phyloP scores from a whole-genome alignment of 2,888 invertebrate genomes.

The Leptinotarsa peninsularis region DNA sequence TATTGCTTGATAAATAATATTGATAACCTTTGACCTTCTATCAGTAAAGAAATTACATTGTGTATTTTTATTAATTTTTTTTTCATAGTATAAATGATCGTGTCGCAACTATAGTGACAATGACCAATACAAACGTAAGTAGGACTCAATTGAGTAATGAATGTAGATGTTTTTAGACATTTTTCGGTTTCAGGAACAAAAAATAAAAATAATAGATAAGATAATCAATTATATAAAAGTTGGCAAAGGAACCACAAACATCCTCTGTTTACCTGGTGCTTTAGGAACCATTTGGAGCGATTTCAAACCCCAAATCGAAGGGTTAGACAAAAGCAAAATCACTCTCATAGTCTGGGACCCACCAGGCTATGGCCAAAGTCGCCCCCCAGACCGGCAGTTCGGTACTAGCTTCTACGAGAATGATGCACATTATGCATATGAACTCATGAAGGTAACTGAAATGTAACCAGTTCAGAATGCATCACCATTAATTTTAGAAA shows the following conservation, averaged over 20 bases:
- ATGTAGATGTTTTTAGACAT: too few species aligned
- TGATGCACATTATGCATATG: conserved; percentile 79
- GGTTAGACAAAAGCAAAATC: conserved; percentile 73
- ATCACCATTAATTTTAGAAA: conserved; percentile 61
- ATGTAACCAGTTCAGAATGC: not conserved
- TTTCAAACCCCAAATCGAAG: conserved; percentile 81
- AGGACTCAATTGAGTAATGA: too few species aligned
- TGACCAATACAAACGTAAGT: too few species aligned
- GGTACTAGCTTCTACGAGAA: conserved; percentile 76
- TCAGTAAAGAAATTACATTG: too few species aligned
- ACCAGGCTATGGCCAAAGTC: conserved; percentile 87
- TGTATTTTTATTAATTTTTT: too few species aligned
- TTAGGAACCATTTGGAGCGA: conserved; percentile 86
- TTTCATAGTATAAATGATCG: too few species aligned
- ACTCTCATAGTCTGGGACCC: conserved; percentile 85
- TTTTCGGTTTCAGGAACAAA: conserved; percentile 70
- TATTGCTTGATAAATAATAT: too few species aligned
- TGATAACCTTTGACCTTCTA: too few species aligned
- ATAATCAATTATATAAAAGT: conserved; percentile 74
- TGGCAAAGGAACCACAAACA: conserved; percentile 71
- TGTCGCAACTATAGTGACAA: too few species aligned
- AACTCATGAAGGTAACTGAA: conserved; percentile 76
- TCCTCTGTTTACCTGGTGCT: conserved; percentile 84
- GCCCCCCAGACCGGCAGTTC: conserved; percentile 81
- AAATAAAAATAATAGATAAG: conserved; percentile 72